Evolutionary conservation across 2,113 vertebrate genomes (phyloP), one percentile per base, ranked within the genome.

Genomic region (Cranoglanis bouderius): DNA sequence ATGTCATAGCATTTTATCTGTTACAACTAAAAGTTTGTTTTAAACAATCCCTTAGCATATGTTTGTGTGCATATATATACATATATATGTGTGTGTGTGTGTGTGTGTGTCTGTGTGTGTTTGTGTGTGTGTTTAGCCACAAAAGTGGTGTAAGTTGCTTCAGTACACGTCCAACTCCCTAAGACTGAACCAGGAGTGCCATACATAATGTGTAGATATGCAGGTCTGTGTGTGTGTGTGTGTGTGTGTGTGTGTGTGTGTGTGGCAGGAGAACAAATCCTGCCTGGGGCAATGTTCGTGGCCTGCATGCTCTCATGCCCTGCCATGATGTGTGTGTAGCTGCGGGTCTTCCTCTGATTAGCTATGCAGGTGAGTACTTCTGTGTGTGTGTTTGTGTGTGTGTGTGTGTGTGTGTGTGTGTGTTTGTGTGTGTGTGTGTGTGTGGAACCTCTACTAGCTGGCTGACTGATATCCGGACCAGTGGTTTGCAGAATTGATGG

Each of bases 221-320:
- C 29, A n/a, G 5, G 81, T 61, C 40, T 86, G 70, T 43, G 40
- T 57, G 70, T 59, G 70, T 29, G 51, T 53, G 65, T 86, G 46
- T 40, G 67, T 77, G 67, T 77, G 67, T 61, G 59, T 87, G 77
- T 61, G 75, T 49, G 46, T 82, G n/a, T 70, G 46, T 78, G 12
- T 87, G 38, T 53, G 75, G 32, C 32, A 35, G 32, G 57, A 9
- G 38, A 86, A 86, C 57, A 77, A 86, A 86, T 78, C 38, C 72
- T 86, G 85, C 85, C 74, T 35, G 55, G 29, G 55, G 85, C 85
- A 38, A 63, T 61, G 29, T 49, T 77, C 74, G 18, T 78, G 85
- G 53, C 40, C 29, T 86, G 75, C 85, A 86, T 78, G 57, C 85
- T 86, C 51, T 63, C 38, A 86, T 77, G 29, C 40, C 38, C 72